Evolutionary conservation across 2,113 vertebrate species (phyloP).

Genomic region (Todiramphus chloris): DNA sequence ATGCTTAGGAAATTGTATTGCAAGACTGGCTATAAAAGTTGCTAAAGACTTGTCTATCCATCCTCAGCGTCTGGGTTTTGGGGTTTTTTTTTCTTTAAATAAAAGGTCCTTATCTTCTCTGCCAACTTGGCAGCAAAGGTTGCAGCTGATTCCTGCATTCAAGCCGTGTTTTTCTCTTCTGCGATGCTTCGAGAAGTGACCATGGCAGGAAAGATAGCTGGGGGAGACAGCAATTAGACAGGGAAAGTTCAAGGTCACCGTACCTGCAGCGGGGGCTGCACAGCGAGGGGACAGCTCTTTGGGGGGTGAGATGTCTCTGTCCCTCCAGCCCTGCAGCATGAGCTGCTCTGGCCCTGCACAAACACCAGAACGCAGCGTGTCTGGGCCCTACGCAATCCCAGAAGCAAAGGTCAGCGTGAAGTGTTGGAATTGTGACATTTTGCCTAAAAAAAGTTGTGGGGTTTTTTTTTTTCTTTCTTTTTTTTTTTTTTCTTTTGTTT

Average conservation of each 20-base stretch:
- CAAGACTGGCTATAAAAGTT: constrained; percentile 54
- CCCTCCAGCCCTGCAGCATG: fast-evolving
- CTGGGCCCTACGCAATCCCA: neutral
- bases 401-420: neutral
- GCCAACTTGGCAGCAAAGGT: constrained; percentile 48
- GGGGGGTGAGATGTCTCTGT: fast-evolving
- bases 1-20: constrained; percentile 30
- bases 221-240: neutral
- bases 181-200: neutral
- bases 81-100: neutral
- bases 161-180: neutral
- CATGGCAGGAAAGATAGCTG: neutral
- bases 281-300: fast-evolving
- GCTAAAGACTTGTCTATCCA: constrained; percentile 30
- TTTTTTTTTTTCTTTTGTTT: neutral
- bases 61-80: neutral
- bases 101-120: constrained; percentile 55
- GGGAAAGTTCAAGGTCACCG: neutral
- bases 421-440: neutral
- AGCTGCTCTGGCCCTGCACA: neutral
- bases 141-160: neutral
- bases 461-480: neutral
- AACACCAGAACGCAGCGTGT: neutral
- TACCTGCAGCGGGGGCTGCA: neutral
- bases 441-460: neutral